Conservation (phyloP, 2,113 vertebrate genomes). For the Sardina pilchardus region DNA sequence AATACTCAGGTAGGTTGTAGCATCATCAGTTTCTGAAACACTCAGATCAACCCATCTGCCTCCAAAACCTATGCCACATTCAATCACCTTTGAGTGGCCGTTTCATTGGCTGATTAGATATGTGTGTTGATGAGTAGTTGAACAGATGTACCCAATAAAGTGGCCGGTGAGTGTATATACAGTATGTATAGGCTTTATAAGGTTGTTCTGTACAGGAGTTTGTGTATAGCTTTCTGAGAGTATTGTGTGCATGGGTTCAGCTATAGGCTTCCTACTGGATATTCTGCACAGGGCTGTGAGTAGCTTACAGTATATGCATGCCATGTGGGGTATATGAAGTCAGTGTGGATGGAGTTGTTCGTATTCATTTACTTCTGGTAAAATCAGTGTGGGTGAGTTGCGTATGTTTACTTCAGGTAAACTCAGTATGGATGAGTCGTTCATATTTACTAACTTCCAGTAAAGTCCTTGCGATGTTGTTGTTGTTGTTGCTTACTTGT, state of each 20-base stretch:
- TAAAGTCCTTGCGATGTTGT: constrained; percentile 33
- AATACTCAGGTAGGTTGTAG: too few species aligned
- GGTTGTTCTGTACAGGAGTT: constrained; percentile 29
- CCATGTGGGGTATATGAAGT: neutral
- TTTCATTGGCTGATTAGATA: too few species aligned
- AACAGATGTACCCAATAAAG: too few species aligned
- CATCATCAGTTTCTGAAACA: too few species aligned
- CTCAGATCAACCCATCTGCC: too few species aligned
- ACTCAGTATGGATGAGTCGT: constrained; percentile 31
- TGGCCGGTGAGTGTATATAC: too few species aligned
- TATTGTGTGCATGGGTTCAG: neutral
- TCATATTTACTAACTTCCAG: neutral
- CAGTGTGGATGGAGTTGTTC: too few species aligned
- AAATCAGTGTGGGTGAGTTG: neutral
- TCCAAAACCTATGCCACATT: too few species aligned
- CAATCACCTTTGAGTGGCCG: too few species aligned
- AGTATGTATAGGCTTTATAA: neutral
- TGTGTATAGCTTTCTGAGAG: constrained; percentile 28
- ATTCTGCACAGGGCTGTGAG: neutral
- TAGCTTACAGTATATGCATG: neutral
- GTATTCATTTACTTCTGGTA: neutral
- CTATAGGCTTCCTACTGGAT: neutral
- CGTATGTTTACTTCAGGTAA: constrained; percentile 26
- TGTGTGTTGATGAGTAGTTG: too few species aligned
- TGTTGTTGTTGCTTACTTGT: constrained; percentile 29